Conservation (phyloP, 2,888 invertebrate genomes). For the Pseudococcus viburni region DNA sequence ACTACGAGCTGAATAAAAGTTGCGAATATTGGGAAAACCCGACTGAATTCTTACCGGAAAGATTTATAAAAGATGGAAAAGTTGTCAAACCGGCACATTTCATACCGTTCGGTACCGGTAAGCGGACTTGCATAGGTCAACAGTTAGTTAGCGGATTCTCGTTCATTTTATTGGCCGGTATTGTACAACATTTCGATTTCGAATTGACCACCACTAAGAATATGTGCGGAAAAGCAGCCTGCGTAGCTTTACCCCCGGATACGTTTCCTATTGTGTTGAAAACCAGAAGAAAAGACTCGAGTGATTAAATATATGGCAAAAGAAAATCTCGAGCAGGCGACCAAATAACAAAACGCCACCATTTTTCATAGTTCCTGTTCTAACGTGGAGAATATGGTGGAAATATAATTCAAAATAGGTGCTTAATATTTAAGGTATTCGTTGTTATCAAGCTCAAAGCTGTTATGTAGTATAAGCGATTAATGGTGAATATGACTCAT, state of each 20-base stretch:
- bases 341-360: background rate
- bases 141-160: constrained; percentile 84
- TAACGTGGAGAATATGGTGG: constrained; percentile 7
- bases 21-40: constrained; percentile 82
- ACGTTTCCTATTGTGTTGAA: constrained; percentile 76
- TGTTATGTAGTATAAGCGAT: background rate
- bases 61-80: constrained; percentile 78
- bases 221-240: constrained; percentile 77
- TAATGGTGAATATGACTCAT: background rate
- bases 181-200: constrained; percentile 81
- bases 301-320: background rate
- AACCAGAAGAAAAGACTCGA: constrained; percentile 19
- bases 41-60: constrained; percentile 80
- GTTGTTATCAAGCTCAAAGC: constrained; percentile 21
- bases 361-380: constrained; percentile 29
- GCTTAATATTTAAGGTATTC: background rate
- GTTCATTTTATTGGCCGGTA: constrained; percentile 81
- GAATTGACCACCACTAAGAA: constrained; percentile 73
- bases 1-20: constrained; percentile 84
- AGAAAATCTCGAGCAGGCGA: background rate
- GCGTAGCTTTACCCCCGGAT: constrained; percentile 82
- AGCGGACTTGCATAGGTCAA: constrained; percentile 89
- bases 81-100: constrained; percentile 80
- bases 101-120: constrained; percentile 88
- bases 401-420: background rate